Evolutionary conservation across 2,113 vertebrate genomes (phyloP), one percentile per base, ranked within the genome.

Genomic region (Pycnonotus jocosus): DNA sequence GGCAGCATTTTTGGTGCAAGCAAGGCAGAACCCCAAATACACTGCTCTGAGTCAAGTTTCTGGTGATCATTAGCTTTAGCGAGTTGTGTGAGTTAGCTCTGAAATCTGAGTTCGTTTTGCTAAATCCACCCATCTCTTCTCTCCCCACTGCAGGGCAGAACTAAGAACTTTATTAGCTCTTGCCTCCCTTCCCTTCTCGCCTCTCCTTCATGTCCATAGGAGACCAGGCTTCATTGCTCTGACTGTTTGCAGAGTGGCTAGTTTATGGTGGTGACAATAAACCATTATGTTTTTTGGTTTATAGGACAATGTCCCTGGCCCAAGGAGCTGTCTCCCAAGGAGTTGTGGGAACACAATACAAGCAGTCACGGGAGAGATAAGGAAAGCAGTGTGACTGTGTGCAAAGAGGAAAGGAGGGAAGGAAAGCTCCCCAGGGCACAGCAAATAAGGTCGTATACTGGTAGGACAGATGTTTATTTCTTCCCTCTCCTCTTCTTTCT

Each of bases 391-490:
- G 6, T 60, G 47, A 81, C 35, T 44, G 10, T 38, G 25, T 3
- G 2, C 38, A 70, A 57, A 66, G 11, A 15, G 21, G n/a, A 82
- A 73, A 40, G 56, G 11, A 62, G 60, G 53, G 45, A 28, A 60
- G 12, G 56, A 83, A 83, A 60, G 3, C 40, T 89, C 54, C 40
- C 54, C 37, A 70, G 31, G 38, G 60, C 25, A 12, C 14, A 37
- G 72, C 45, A 90, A 87, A 93, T 65, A 86, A 33, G 22, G 31
- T 56, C 90, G 7, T 82, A 19, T 78, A 64, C 64, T 10, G 15
- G 40, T 51, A 93, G 77, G 56, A 90, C 76, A 94, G 72, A 61
- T 86, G 92, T 81, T 95, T 90, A 60, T 85, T 93, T 76, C n/a
- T 91, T 79, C 51, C 33, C 54, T 47, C 40, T 66, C 58, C 40